Evolutionary conservation across 2,888 invertebrate genomes (phyloP), one percentile per base, ranked within the genome.

Genomic region (Cryptus viduatorius): DNA sequence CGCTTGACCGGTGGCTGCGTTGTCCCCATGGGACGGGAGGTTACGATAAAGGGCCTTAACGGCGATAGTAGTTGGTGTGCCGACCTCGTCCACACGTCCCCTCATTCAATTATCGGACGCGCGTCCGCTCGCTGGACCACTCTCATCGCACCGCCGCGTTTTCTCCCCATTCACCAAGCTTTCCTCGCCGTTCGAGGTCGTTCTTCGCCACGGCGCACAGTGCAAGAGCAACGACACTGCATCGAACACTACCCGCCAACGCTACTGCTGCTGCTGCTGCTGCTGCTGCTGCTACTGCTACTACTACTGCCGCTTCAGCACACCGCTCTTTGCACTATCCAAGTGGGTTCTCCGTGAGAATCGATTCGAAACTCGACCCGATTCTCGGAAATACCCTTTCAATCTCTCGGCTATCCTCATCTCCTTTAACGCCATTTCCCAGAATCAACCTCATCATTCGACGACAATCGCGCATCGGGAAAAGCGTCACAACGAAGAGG

Each of bases 61-160:
- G 85, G 84, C 64, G 83, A 84, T 81, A 83, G 86, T 89, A 84
- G 85, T 90, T 89, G 89, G 89, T 86, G 90, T 90, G 90, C 90
- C 86, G 73, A 87, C 85, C 88, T 89, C 89, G 89, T 90, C 86
- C 89, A 90, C 89, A 86, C 89, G 90, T 88, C 86, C 87, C 88
- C 89, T 87, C 88, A 90, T 91, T 91, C 90, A 91, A 91, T 91
- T 91, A 91, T 90, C 88, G 89, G 87, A 84, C 87, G 89, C 89
- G 89, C 87, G 78, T 86, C 84, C 84, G 82, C 82, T 87, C 87
- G 84, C 86, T 65, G 56, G 82, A 80, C 67, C 85, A 78, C 80
- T 72, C 81, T 84, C 85, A 77, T 83, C 71, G 76, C 71, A 69
- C 75, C 75, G 56, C 68, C 80, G 65, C 83, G 68, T 76, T 81